Conservation (phyloP, 1,140 invertebrate genomes). For the Pseudomyrmex pallidus region DNA sequence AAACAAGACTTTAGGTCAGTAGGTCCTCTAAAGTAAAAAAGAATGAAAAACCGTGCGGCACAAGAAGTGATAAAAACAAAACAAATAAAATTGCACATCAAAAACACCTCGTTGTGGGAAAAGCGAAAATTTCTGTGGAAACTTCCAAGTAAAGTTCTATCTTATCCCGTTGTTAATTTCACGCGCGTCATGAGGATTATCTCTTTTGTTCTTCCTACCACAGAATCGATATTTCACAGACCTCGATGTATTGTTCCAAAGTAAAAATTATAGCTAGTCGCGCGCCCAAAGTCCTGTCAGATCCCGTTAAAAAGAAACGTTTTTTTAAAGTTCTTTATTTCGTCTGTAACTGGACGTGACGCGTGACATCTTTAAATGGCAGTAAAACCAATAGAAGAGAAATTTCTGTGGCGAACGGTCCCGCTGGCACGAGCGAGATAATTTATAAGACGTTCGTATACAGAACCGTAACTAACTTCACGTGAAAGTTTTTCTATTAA, state of each 20-base stretch:
- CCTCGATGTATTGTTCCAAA: background rate
- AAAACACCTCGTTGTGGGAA: too few relatives aligned
- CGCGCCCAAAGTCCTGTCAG: slow-evolving; percentile 18
- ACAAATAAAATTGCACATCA: too few relatives aligned
- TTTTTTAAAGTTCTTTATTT: slow-evolving; percentile 29
- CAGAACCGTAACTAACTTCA: background rate
- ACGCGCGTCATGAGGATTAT: background rate
- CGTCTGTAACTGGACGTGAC: slow-evolving; percentile 41
- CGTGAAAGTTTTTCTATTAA: slow-evolving; percentile 20
- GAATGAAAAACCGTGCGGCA: background rate
- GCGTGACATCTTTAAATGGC: slow-evolving; percentile 12
- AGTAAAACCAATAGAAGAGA: background rate
- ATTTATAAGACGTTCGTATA: slow-evolving; percentile 34
- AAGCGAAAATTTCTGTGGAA: too few relatives aligned
- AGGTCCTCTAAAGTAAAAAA: slow-evolving; percentile 31
- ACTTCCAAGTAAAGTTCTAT: too few relatives aligned
- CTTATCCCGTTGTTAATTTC: background rate
- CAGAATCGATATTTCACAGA: background rate
- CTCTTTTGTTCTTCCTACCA: background rate
- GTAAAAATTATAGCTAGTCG: slow-evolving; percentile 64
- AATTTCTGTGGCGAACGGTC: background rate
- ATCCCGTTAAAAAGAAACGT: slow-evolving; percentile 45
- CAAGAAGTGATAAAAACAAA: background rate
- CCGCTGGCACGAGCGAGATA: slow-evolving; percentile 37
- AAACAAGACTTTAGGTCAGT: slow-evolving; percentile 52